Percentiles rank a stretch among this genome's conserved stretches.
phyloP scores from a whole-genome alignment of 2,113 vertebrate species.

The Tiliqua scincoides region DNA sequence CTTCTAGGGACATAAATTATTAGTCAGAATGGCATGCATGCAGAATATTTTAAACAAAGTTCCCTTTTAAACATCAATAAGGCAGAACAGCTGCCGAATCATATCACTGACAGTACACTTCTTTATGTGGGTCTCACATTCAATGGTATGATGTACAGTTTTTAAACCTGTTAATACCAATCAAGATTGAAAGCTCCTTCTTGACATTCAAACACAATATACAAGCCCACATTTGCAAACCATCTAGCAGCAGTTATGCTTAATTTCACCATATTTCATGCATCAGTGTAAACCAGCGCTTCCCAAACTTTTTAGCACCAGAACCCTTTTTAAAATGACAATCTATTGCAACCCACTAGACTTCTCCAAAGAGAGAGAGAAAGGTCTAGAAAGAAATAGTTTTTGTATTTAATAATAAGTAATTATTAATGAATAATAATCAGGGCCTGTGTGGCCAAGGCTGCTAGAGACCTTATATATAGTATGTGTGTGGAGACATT shows the following conservation, averaged over 20 bases:
- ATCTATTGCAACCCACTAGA: too few relatives aligned
- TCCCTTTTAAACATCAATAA: conserved; percentile 42
- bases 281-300: neutral
- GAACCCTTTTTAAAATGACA: too few relatives aligned
- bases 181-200: conserved; percentile 29
- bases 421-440: too few relatives aligned
- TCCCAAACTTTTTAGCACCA: too few relatives aligned
- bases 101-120: conserved; percentile 28
- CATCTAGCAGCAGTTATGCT: neutral
- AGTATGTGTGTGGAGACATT: too few relatives aligned
- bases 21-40: conserved; percentile 21
- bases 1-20: conserved; percentile 37
- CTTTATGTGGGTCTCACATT: conserved; percentile 11
- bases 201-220: conserved; percentile 1
- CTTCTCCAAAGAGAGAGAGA: too few relatives aligned
- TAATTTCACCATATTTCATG: neutral
- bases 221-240: neutral
- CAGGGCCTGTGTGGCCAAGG: too few relatives aligned
- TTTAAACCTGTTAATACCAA: conserved; percentile 28
- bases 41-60: conserved; percentile 27
- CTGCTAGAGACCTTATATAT: too few relatives aligned
- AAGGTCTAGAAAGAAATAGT: too few relatives aligned
- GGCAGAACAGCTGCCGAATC: conserved; percentile 31
- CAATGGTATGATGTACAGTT: conserved; percentile 11
- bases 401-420: too few relatives aligned